These are phyloP conservation scores for Salvelinus fontinalis DNA, from an alignment of 2,113 vertebrate genomes.

Conservation along the genomic window DNA sequence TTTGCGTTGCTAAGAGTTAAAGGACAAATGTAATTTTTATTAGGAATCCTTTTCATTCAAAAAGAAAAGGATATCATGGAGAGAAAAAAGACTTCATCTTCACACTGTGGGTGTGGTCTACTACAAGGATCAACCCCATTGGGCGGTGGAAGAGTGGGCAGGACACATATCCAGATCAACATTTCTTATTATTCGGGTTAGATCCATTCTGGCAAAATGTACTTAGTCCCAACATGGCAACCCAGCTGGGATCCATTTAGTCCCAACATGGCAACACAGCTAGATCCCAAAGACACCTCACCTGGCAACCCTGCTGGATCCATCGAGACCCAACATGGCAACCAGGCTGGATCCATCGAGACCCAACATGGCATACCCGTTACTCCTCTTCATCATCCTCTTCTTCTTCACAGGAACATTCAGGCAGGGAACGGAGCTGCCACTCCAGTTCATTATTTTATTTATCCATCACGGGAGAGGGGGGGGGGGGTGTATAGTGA, in stretches of 20 bases:
- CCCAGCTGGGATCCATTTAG: slow-evolving; percentile 49
- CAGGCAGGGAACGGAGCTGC: slow-evolving; percentile 72
- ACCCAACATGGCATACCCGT: too few species aligned
- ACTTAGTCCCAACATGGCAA: slow-evolving; percentile 45
- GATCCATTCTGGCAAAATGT: slow-evolving; percentile 47
- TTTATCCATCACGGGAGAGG: slow-evolving; percentile 77
- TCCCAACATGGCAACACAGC: too few species aligned
- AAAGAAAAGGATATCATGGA: slow-evolving; percentile 74
- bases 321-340: slow-evolving; percentile 50
- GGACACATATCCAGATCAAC: slow-evolving; percentile 59
- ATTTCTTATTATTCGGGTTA: slow-evolving; percentile 20
- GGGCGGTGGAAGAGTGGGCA: slow-evolving; percentile 34
- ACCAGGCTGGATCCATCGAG: slow-evolving; percentile 30
- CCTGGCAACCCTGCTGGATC: slow-evolving; percentile 41
- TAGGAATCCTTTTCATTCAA: slow-evolving; percentile 71
- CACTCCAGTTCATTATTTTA: slow-evolving; percentile 70
- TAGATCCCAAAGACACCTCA: too few species aligned
- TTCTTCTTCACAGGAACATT: slow-evolving; percentile 70
- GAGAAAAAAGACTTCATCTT: slow-evolving; percentile 61
- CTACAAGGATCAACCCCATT: not conserved
- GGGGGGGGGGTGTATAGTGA: slow-evolving; percentile 30
- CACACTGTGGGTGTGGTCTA: slow-evolving; percentile 32
- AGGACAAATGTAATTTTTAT: slow-evolving; percentile 42
- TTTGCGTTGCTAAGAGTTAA: too few species aligned
- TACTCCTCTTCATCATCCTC: slow-evolving; percentile 64